Evolutionary conservation across 2,797 vertebrate genomes (phyloP).

Genomic region (Streptopelia turtur): DNA sequence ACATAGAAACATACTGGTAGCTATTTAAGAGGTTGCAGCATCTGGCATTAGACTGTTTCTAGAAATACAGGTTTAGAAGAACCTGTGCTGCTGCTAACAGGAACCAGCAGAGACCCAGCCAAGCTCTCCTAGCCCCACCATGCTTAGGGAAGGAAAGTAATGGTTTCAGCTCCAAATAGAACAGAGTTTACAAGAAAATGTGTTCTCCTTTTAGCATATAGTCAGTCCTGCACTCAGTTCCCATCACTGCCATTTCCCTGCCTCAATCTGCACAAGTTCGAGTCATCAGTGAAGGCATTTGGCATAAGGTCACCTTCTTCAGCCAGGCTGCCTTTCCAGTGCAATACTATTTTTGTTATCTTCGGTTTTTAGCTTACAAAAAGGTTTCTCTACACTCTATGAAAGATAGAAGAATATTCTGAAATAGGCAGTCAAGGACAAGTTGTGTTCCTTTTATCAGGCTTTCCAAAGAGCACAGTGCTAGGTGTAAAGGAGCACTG

Average conservation of each 20-base stretch:
- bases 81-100: neutral
- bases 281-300: neutral
- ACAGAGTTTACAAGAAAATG: neutral
- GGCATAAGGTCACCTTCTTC: accelerated
- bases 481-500: neutral
- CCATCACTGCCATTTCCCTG: accelerated
- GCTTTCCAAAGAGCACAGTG: neutral
- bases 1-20: neutral
- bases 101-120: neutral
- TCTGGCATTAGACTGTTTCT: neutral
- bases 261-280: neutral
- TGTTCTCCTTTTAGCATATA: neutral
- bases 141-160: neutral
- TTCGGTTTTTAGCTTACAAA: neutral
- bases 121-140: neutral
- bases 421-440: neutral
- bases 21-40: neutral
- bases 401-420: neutral
- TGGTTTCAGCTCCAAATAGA: neutral
- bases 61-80: neutral
- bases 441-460: neutral
- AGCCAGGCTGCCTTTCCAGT: neutral
- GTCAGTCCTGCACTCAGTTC: neutral
- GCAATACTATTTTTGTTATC: neutral
- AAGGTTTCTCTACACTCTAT: accelerated